Base-by-base conservation (phyloP, 2,888 invertebrate genomes). In the Eilema sororculum region DNA sequence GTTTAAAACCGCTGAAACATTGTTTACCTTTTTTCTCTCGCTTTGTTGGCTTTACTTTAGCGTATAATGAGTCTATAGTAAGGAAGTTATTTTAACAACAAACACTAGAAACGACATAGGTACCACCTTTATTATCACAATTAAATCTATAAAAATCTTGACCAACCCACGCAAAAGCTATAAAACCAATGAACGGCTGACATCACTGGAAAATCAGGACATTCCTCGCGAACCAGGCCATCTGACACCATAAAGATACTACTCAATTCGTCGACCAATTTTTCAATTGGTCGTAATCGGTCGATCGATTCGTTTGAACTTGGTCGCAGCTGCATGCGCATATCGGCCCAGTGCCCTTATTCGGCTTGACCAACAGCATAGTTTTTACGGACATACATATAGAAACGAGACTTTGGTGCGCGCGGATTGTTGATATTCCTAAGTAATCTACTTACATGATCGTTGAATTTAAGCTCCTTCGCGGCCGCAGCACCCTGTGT, bases 231-330 rank as follows among this genome's bases (percentile, higher is more conserved):
- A 68, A 69, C 65, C 63, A 66, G 72, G 72, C 66, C 66, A 69
- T 65, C 65, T 57, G 41, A 62, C 62, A 62, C 37, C 72, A 69
- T 66, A 68, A 60, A 66, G 83, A 83, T 79, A 62, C 60, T 61
- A 52, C 67, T 72, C 63, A 72, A 66, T 68, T 72, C 63, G 46
- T 62, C 84, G 57, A 24, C 85, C 82, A 89, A 90, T 91, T 89
- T 86, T 86, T 83, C 89, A 91, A 92, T 91, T 89, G 86, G 78
- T 76, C 41, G 80, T 88, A 90, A 90, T 87, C 85, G 81, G 71
- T 65, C 73, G 82, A 87, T 90, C 84, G 86, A 87, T 90, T 89
- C 86, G 78, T 80, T 82, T 80, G 86, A 87, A 84, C 81, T 84
- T 75, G 70, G 82, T 81, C 73, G 71, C 78, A 71, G 77, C 75